Evolutionary conservation across 2,113 vertebrate genomes (phyloP).

Genomic region (Oncorhynchus masou): DNA sequence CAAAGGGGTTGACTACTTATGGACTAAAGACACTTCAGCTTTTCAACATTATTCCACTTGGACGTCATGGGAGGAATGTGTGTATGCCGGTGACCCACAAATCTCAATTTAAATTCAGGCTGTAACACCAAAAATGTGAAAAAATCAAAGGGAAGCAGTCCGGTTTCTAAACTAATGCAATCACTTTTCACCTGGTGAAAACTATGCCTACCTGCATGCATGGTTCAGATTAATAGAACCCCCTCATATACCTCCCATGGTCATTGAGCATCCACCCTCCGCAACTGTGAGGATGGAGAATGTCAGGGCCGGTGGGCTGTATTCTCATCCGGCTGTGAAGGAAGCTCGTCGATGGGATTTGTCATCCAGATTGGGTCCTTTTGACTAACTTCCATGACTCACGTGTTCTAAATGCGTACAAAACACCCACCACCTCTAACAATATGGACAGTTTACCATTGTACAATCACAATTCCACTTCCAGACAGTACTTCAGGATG

Average conservation of each 20-base stretch:
- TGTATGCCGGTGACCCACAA: too few species aligned
- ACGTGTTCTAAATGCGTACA: conserved; percentile 49
- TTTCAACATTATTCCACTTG: too few species aligned
- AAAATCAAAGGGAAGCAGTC: too few species aligned
- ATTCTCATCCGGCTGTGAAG: conserved; percentile 20
- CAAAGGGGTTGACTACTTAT: too few species aligned
- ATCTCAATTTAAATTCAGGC: too few species aligned
- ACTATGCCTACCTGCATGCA: too few species aligned
- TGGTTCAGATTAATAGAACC: background rate
- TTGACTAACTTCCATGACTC: conserved; percentile 54
- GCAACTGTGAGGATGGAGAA: conserved; percentile 21
- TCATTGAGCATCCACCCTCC: conserved; percentile 43
- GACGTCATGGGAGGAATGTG: too few species aligned
- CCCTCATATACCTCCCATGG: conserved; percentile 12
- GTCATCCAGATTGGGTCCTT: conserved; percentile 38
- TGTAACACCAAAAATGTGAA: too few species aligned
- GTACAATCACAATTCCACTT: conserved; percentile 9
- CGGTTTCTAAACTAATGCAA: too few species aligned
- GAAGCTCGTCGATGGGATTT: conserved; percentile 20
- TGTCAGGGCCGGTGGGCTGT: conserved; percentile 36
- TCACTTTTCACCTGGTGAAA: too few species aligned
- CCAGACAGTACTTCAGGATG: conserved; percentile 41
- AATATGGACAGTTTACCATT: conserved; percentile 41
- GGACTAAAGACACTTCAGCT: too few species aligned
- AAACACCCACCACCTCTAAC: conserved; percentile 45